A percentile compares a stretch with the other conserved stretches of the same genome.
These are phyloP conservation scores for Sabellastarte sp. DNA, from an alignment of 2,888 invertebrate species.

Conservation along the genomic window DNA sequence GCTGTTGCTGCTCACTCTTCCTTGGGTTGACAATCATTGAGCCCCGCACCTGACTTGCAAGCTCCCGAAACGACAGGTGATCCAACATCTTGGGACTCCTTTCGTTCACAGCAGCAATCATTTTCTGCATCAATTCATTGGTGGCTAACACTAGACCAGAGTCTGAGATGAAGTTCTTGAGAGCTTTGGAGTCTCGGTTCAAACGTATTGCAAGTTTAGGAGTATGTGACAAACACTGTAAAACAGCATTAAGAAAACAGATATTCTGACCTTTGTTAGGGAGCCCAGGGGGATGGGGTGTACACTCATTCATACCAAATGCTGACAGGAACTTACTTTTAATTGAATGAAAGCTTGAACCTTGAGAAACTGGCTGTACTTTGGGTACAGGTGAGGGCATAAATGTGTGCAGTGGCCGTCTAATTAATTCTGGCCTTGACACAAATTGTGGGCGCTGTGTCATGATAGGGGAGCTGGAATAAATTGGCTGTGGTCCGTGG, in stretches of 20 bases:
- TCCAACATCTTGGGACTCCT: slow-evolving; percentile 26
- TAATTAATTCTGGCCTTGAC: neutral
- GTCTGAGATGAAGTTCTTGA: neutral
- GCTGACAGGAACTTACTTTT: slow-evolving; percentile 15
- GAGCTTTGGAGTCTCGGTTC: neutral
- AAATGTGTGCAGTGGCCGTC: neutral
- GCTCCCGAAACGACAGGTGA: slow-evolving; percentile 36
- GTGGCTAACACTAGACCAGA: slow-evolving; percentile 1
- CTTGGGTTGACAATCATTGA: slow-evolving; percentile 35
- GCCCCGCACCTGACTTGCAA: slow-evolving; percentile 34
- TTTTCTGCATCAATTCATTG: neutral
- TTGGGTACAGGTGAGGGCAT: neutral
- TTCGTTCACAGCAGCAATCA: no score
- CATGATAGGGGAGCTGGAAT: neutral
- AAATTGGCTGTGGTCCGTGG: neutral
- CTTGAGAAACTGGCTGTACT: neutral
- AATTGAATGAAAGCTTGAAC: neutral
- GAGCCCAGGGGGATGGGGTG: slow-evolving; percentile 33
- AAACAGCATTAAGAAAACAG: slow-evolving; percentile 53
- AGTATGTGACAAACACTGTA: slow-evolving; percentile 51
- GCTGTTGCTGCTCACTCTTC: slow-evolving; percentile 18
- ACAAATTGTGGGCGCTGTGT: neutral
- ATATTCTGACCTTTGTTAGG: slow-evolving; percentile 49
- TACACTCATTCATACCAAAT: slow-evolving; percentile 9
- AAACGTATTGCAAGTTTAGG: slow-evolving; percentile 41